Base-by-base conservation (phyloP, 2,113 vertebrate genomes). In the Bolborhynchus lineola region DNA sequence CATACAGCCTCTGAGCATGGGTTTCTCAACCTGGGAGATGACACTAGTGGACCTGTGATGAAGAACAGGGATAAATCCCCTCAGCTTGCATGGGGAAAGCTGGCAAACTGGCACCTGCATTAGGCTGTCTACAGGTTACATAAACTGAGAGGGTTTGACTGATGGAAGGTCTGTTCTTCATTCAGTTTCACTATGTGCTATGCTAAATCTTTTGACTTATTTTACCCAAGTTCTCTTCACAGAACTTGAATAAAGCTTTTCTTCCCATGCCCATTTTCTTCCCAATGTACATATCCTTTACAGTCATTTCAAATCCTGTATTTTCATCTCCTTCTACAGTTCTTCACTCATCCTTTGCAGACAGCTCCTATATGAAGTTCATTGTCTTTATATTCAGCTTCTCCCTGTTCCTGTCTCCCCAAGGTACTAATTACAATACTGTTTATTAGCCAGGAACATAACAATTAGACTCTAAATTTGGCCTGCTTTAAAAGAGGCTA, bases 371-470 rank as follows among this genome's bases (percentile, higher is more conserved):
- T 7, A 15, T n/a, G 28, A 77, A 81, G 26, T 63, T 74, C n/a
- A 57, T 46, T 81, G 59, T 67, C 49, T 71, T 87, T 52, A 79
- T 26, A 67, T 5, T 57, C 78, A 68, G 37, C 59, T 90, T 90
- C 64, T 92, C 67, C 50, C n/a, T 15, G 19, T 28, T 91, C 39
- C 81, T 65, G 8, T 19, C 52, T 92, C 84, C 64, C 84, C 71
- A 90, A 53, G 49, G 91, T 84, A 78, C 47, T 92, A 91, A 92
- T 95, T 95, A 92, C 69, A 85, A 92, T 62, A 25, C 21, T 65
- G 46, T 80, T 94, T 96, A 94, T 92, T 88, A 90, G 52, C 44
- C 87, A 94, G 75, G 41, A 68, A 84, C 19, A 26, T 41, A 80
- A 80, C 63, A 69, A 35, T 82, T 72, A 65, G 37, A 50, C 46